Conservation (phyloP, 2,888 invertebrate species). For the Octonoba sinensis region DNA sequence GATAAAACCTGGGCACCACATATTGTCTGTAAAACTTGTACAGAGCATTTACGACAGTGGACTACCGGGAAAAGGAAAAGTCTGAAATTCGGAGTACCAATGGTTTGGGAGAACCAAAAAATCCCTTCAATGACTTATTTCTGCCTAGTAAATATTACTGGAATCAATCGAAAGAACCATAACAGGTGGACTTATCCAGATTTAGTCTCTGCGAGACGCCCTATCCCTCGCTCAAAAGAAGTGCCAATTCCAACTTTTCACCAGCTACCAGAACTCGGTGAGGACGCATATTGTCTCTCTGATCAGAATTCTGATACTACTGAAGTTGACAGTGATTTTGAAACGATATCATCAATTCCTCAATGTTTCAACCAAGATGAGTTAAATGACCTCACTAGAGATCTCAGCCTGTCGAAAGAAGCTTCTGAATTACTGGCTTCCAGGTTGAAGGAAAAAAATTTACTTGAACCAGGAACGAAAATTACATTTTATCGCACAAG, state of each 20-base stretch:
- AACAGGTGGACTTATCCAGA: constrained; percentile 4
- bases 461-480: constrained; percentile 7
- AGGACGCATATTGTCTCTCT: not conserved
- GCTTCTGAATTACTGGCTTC: constrained; percentile 37
- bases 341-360: constrained; percentile 12
- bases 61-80: constrained; percentile 18
- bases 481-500: constrained; percentile 32
- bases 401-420: constrained; percentile 27
- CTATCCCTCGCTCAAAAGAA: not conserved
- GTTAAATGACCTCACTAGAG: constrained; percentile 15
- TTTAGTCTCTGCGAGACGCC: constrained; percentile 17
- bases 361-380: constrained; percentile 21
- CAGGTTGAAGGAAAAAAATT: constrained; percentile 15
- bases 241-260: constrained; percentile 5
- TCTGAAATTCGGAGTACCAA: constrained; percentile 14
- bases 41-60: constrained; percentile 19
- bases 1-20: too few relatives aligned
- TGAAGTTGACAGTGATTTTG: constrained; percentile 18
- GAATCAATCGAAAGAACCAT: constrained; percentile 9
- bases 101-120: constrained; percentile 20
- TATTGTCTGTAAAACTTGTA: too few relatives aligned
- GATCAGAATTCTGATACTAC: not conserved
- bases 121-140: constrained; percentile 17
- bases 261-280: not conserved
- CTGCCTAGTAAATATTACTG: constrained; percentile 15